phyloP scores from a whole-genome alignment of 2,113 vertebrate genomes.

The Hippolais icterina region DNA sequence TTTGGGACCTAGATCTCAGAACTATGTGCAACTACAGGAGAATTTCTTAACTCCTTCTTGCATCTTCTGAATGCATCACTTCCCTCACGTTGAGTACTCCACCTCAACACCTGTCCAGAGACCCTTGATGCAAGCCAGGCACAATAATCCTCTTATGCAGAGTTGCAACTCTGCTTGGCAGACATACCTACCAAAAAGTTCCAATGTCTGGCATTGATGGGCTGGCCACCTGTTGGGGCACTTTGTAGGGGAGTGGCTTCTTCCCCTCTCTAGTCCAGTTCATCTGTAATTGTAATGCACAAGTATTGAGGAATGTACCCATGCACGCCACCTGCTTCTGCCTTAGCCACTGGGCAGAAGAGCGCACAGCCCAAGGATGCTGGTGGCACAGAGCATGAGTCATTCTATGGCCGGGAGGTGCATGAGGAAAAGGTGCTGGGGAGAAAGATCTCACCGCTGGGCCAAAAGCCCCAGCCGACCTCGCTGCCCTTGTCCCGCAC shows the following conservation, averaged over 20 bases:
- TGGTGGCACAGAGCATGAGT: not conserved
- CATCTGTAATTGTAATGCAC: not conserved
- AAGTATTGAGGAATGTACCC: not conserved
- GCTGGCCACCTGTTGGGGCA: not conserved
- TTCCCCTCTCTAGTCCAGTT: not conserved
- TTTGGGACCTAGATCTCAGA: not conserved
- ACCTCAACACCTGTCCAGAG: not conserved
- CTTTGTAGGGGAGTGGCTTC: not conserved
- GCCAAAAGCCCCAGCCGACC: not conserved
- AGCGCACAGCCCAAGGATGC: not conserved
- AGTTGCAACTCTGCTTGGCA: not conserved
- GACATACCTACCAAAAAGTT: not conserved
- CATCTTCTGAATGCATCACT: not conserved
- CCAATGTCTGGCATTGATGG: not conserved
- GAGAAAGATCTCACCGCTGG: not conserved
- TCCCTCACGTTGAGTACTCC: not conserved
- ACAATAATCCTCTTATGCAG: not conserved
- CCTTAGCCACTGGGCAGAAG: not conserved
- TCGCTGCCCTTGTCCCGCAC: not conserved
- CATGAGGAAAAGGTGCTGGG: not conserved
- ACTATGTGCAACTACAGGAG: not conserved
- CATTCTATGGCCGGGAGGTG: fast-evolving
- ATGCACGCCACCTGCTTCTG: not conserved
- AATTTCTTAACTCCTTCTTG: not conserved
- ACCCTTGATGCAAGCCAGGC: not conserved